Evolutionary conservation across 2,113 vertebrate genomes (phyloP).

Genomic region (Hemicordylus capensis): DNA sequence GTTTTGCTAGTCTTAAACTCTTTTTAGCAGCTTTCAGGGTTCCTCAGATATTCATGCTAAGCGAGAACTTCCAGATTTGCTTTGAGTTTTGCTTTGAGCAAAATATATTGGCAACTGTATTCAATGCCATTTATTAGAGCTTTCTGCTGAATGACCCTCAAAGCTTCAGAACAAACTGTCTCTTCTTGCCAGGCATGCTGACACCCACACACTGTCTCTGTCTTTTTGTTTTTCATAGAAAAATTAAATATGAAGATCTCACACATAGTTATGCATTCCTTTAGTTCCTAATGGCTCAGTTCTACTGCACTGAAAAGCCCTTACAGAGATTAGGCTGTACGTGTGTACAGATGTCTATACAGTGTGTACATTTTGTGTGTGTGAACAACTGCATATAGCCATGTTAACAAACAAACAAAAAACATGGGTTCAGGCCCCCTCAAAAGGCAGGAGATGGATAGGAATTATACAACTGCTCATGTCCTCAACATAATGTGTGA

Average conservation of each 20-base stretch:
- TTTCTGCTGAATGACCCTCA: neutral
- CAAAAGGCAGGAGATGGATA: no score
- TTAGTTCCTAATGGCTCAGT: neutral
- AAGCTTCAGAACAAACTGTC: neutral
- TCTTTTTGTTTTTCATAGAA: neutral
- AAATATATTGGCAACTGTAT: neutral
- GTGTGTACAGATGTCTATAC: no score
- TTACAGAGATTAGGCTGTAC: no score
- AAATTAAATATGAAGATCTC: constrained; percentile 36
- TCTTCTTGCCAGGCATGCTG: neutral
- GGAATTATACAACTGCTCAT: no score
- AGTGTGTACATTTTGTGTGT: no score
- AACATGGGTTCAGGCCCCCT: no score
- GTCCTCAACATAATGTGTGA: no score
- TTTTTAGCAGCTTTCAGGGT: neutral
- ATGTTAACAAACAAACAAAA: no score
- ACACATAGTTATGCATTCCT: neutral
- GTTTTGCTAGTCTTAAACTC: neutral
- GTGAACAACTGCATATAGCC: no score
- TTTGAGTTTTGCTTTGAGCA: neutral
- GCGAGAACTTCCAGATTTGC: neutral
- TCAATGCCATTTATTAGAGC: neutral
- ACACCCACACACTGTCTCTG: constrained; percentile 38
- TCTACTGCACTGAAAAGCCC: neutral
- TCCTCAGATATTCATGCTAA: neutral